These are phyloP conservation scores for Drepanosiphum platanoidis DNA, from an alignment of 2,888 invertebrate species.

Conservation along the genomic window DNA sequence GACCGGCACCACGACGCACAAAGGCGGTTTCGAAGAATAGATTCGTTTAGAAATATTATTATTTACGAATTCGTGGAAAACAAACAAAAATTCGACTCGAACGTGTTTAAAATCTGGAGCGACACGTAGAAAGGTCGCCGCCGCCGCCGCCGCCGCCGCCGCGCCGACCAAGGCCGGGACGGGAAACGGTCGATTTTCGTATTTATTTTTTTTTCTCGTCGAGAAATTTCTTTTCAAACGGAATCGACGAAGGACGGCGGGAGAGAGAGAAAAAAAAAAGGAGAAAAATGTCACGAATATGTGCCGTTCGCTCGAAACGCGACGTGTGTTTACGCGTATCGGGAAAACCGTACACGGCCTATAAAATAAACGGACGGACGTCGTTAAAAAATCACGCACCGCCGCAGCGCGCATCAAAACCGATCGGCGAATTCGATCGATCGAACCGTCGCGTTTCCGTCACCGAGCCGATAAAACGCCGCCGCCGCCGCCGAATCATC, in stretches of 20 bases:
- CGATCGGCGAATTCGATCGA: background rate
- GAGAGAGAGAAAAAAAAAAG: no score
- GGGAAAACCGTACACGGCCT: background rate
- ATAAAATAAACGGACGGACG: background rate
- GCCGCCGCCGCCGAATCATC: no score
- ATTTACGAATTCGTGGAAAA: no score
- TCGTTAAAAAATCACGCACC: background rate
- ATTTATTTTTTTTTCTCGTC: background rate
- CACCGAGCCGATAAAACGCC: no score
- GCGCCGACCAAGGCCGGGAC: background rate
- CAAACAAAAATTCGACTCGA: no score
- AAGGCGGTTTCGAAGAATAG: no score
- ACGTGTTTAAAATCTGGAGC: no score
- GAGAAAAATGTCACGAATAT: background rate
- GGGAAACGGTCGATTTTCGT: background rate
- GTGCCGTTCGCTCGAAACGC: background rate
- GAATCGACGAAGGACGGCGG: background rate
- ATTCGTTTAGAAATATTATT: no score
- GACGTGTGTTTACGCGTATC: background rate
- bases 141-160: no score
- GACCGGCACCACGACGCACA: no score
- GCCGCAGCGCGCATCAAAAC: background rate
- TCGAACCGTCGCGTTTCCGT: background rate
- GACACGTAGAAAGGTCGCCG: no score
- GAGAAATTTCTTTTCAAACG: no score